Evolutionary conservation across 2,888 invertebrate genomes (phyloP), one percentile per base, ranked within the genome.

Genomic region (Leptodirus hochenwartii): DNA sequence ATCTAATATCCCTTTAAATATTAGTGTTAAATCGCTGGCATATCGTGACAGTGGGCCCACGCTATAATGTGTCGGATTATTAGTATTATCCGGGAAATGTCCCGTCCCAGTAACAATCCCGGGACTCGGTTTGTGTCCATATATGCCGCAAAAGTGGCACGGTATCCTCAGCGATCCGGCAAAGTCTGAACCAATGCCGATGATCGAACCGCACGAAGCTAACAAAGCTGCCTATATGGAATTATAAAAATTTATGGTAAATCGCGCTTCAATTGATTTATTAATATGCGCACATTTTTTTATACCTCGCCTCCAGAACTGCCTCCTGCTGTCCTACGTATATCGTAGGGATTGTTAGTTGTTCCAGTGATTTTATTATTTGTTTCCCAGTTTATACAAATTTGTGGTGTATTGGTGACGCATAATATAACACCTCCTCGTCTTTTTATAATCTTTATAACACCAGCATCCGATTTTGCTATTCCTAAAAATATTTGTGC

Each of bases 151-250:
- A 54, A 77, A 85, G 40, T 77, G 66, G 8, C 78, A 66, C 1
- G 90, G 90, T 46, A 90, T 58, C 17, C 90, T 65, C 41, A 88
- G 80, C 28, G 85, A 85, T 29, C 90, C 90, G 4, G 75, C 84
- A 41, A 88, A 69, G 53, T 91, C 90, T 0, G 85, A 84, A 4
- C 81, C 77, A 38, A 88, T 56, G 34, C 85, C 80, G 41, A 82
- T 62, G 1, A 78, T 53, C 2, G 79, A 72, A n/a, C 78, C 84
- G 9, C 74, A 85, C 29, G 76, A 57, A 2, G 73, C 75, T 25
- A 82, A 51, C 14, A 87, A 50, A 3, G 79, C 74, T 0, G 63
- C 76, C 76, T 78, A 27, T 24, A 20, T 25, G 10, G 12, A 5
- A 15, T 30, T 25, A 2, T 12, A 16, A 10, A 33, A 20, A 8